A percentile compares a stretch with the other conserved stretches of the same genome.
These are phyloP conservation scores for Betta splendens DNA, from an alignment of 2,797 vertebrate species.

Conservation along the genomic window DNA sequence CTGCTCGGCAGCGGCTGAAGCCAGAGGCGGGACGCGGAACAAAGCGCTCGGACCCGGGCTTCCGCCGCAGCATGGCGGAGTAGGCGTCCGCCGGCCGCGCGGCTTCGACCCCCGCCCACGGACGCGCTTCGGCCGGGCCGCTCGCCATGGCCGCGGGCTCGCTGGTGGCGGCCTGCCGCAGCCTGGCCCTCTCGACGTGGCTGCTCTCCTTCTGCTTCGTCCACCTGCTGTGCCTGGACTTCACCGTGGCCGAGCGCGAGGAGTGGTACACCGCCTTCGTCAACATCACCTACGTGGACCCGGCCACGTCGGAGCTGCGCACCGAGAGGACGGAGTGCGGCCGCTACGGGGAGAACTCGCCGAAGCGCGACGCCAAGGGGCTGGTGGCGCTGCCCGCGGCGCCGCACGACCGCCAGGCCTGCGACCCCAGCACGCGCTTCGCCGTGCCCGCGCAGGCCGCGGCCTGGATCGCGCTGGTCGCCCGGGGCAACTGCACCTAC, in stretches of 20 bases:
- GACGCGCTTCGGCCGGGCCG: constrained; percentile 37
- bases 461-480: constrained; percentile 93
- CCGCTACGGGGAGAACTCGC: constrained; percentile 94
- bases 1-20: constrained; percentile 39
- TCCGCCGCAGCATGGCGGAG: constrained; percentile 57
- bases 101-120: constrained; percentile 11
- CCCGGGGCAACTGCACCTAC: constrained; percentile 92
- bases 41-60: too few relatives aligned
- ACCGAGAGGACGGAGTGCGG: constrained; percentile 95
- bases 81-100: constrained; percentile 18
- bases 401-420: constrained; percentile 86
- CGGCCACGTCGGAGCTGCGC: constrained; percentile 81
- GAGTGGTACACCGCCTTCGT: constrained; percentile 99
- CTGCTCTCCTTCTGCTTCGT: constrained; percentile 97
- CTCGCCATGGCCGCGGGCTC: constrained; percentile 85
- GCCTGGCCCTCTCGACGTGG: constrained; percentile 96
- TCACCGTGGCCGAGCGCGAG: constrained; percentile 97
- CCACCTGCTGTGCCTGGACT: constrained; percentile 94
- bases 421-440: constrained; percentile 88
- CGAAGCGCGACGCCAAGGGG: constrained; percentile 90
- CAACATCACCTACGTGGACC: constrained; percentile 94
- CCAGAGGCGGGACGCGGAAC: too few relatives aligned
- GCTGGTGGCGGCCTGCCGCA: constrained; percentile 93
- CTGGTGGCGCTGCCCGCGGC: constrained; percentile 85
- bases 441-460: constrained; percentile 73